Conservation (phyloP, 2,113 vertebrate genomes). For the Antechinus flavipes region DNA sequence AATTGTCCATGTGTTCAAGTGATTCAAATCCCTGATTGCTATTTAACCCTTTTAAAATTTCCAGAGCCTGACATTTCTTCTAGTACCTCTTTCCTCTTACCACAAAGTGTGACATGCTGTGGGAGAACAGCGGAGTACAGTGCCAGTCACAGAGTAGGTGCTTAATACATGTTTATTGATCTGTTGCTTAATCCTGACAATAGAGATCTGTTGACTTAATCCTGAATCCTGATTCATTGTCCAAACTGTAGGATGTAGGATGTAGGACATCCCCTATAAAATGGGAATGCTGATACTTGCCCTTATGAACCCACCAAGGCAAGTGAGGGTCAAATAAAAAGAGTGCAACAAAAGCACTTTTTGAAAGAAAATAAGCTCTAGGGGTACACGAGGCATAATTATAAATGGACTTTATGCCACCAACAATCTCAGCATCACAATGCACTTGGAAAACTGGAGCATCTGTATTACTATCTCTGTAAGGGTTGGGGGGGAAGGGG, state of each 20-base stretch:
- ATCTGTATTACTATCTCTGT: constrained; percentile 57
- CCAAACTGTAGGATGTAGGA: neutral
- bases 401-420: constrained; percentile 9
- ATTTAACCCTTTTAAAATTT: neutral
- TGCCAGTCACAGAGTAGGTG: neutral
- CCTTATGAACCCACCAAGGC: neutral
- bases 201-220: neutral
- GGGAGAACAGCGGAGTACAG: neutral
- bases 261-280: neutral
- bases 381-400: neutral
- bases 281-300: neutral
- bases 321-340: neutral
- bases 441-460: constrained; percentile 49
- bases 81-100: neutral
- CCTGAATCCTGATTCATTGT: neutral
- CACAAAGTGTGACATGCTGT: neutral
- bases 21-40: neutral
- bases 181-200: neutral
- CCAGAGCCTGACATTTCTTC: neutral
- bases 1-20: neutral
- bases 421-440: constrained; percentile 37
- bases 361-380: neutral
- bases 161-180: neutral
- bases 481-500: constrained; percentile 54
- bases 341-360: neutral